These are phyloP conservation scores for Eulimnadia texana DNA, from an alignment of 1,140 invertebrate species.

Conservation along the genomic window DNA sequence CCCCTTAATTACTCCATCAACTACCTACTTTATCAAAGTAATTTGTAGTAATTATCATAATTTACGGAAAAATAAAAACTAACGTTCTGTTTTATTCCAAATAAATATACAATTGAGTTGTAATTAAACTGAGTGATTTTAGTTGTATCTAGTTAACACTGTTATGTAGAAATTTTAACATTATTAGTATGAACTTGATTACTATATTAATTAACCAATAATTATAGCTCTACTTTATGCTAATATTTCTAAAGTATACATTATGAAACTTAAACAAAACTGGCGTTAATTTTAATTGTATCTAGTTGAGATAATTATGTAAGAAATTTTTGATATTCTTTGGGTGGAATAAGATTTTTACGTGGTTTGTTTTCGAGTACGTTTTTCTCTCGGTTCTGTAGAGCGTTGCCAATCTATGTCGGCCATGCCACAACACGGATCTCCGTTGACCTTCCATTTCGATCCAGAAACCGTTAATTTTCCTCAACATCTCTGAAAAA, in stretches of 20 bases:
- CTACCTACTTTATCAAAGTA: neutral
- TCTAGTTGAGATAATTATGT: too few relatives aligned
- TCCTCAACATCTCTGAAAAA: too few relatives aligned
- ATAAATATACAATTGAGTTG: neutral
- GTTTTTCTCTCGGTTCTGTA: too few relatives aligned
- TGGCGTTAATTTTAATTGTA: too few relatives aligned
- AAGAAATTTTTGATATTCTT: too few relatives aligned
- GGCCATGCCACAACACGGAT: neutral
- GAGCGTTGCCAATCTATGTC: neutral
- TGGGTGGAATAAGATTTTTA: too few relatives aligned
- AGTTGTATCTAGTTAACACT: neutral
- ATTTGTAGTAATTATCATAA: neutral
- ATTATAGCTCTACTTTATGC: too few relatives aligned
- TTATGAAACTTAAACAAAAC: too few relatives aligned
- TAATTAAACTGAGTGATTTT: neutral
- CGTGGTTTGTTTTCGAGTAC: neutral
- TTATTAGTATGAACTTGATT: neutral
- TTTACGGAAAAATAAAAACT: neutral
- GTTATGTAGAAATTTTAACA: neutral
- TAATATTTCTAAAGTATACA: too few relatives aligned
- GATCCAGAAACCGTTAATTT: too few relatives aligned
- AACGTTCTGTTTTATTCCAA: too few relatives aligned
- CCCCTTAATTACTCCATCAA: neutral
- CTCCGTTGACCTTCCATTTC: neutral
- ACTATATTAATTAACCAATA: too few relatives aligned